These are phyloP conservation scores for Monarcha castaneiventris DNA, from an alignment of 2,113 vertebrate genomes.

Conservation along the genomic window DNA sequence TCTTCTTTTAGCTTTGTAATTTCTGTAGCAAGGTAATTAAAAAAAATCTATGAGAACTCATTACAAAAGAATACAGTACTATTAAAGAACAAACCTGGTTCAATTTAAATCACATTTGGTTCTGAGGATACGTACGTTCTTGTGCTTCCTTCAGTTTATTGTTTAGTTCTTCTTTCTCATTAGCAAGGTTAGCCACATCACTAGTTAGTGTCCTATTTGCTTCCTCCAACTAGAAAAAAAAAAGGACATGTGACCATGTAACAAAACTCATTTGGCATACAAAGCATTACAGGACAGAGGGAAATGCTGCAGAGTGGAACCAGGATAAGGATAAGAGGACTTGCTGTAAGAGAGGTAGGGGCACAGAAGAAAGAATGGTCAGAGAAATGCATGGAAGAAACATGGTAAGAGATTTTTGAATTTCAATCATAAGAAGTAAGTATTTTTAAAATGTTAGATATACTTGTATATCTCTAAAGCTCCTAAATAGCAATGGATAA, in stretches of 20 bases:
- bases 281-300: not conserved
- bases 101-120: not conserved
- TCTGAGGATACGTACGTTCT: constrained; percentile 80
- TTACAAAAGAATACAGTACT: not conserved
- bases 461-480: not conserved
- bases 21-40: constrained; percentile 72
- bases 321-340: not conserved
- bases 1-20: constrained; percentile 84
- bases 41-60: not conserved
- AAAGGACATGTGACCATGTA: not conserved
- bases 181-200: constrained; percentile 95
- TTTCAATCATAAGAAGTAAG: not conserved
- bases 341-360: not conserved
- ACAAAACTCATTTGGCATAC: not conserved
- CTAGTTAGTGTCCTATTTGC: constrained; percentile 93
- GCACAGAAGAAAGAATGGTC: not conserved
- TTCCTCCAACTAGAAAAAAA: constrained; percentile 86
- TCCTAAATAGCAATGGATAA: not conserved
- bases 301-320: not conserved
- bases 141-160: constrained; percentile 89
- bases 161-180: constrained; percentile 97
- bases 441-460: not conserved
- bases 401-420: rapidly evolving
- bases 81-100: not conserved
- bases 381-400: not conserved